Base-by-base conservation (phyloP, 1,140 invertebrate genomes). In the Drosophila ohnishii region DNA sequence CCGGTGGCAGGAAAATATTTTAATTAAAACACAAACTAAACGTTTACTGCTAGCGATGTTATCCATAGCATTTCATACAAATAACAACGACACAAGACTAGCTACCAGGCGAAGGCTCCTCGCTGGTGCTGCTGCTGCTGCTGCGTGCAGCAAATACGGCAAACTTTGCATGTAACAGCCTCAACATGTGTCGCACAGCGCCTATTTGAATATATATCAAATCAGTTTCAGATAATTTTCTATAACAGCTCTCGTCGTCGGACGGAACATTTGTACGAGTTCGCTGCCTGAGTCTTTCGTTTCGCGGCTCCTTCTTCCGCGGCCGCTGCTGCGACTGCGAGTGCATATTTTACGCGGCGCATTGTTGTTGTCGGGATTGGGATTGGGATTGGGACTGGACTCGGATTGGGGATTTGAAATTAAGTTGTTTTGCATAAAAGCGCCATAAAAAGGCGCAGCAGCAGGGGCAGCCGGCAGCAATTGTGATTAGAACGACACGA, bases 351-450 rank as follows among this genome's bases (percentile, higher is more conserved):
- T 88, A 87, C 70, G 72, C 80, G 80, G 61, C 34, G 71, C 83
- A 82, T 78, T 85, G 82, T 87, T 76, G 45, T 47, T 47, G 45
- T 5, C 22, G 45, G 80, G 60, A 28, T 61, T 44, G 48, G 67
- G 59, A 76, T 74, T 50, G 64, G 66, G 70, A 58, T 57, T 56
- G 67, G 13, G 34, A 37, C 13, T 55, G 51, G 75, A 53, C 57
- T 63, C 64, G 51, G 51, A 55, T 55, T 55, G 51, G 13, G 75
- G 34, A 55, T 53, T 63, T 61, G 80, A 88, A 88, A 88, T 88
- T 88, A 88, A 88, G 84, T 88, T 88, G 84, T 88, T 88, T 88
- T 88, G 84, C 84, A 88, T 88, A 88, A 88, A 88, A 88, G 84
- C 84, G 75, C 84, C 80, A 88, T 88, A 88, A 88, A 88, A 88